Evolutionary conservation across 2,888 invertebrate genomes (phyloP).

Genomic region (Amblyjoppa fuscipennis): DNA sequence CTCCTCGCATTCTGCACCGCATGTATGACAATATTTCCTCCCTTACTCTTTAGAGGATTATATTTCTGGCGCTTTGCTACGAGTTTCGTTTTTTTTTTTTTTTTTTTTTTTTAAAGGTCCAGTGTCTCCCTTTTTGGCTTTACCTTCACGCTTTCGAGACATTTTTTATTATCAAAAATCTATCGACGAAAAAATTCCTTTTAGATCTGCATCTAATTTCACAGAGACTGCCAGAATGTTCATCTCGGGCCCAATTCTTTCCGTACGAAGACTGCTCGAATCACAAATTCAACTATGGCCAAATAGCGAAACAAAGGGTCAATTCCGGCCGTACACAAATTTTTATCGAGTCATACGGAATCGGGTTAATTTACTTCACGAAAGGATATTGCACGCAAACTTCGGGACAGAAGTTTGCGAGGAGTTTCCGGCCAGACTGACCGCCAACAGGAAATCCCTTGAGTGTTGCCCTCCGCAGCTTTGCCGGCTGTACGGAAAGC

Average conservation of each 20-base stretch:
- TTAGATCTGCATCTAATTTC: too few relatives aligned
- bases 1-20: slow-evolving; percentile 73
- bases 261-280: too few relatives aligned
- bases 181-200: too few relatives aligned
- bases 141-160: not conserved
- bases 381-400: not conserved
- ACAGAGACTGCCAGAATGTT: too few relatives aligned
- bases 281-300: not conserved
- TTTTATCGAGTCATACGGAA: not conserved
- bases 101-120: too few relatives aligned
- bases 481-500: slow-evolving; percentile 6
- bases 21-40: slow-evolving; percentile 71
- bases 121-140: not conserved
- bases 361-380: not conserved
- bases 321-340: not conserved
- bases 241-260: too few relatives aligned
- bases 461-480: slow-evolving; percentile 10
- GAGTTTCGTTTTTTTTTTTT: not conserved
- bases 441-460: slow-evolving; percentile 12
- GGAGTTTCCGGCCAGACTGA: slow-evolving; percentile 17
- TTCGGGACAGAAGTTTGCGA: slow-evolving; percentile 1
- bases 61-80: not conserved
- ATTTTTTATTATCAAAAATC: too few relatives aligned
- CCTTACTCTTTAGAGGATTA: slow-evolving; percentile 38
- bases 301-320: not conserved